These are phyloP conservation scores for Diprion similis DNA, from an alignment of 1,140 invertebrate genomes.

Conservation along the genomic window DNA sequence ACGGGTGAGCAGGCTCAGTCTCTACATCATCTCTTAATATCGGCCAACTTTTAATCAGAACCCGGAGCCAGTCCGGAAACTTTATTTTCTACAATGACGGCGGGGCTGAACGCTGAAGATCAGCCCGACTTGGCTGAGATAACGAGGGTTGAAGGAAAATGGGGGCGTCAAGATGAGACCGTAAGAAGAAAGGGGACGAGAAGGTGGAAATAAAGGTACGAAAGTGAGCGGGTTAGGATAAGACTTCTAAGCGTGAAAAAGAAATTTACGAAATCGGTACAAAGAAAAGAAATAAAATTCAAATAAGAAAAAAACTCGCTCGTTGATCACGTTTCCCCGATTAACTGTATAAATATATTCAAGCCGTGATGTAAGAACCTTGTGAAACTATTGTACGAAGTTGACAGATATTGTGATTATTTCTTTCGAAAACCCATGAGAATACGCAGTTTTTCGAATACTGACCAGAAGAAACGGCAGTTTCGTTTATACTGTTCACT, in stretches of 20 bases:
- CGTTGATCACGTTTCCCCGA: neutral
- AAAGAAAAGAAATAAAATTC: neutral
- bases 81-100: conserved; percentile 41
- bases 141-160: conserved; percentile 13
- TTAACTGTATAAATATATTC: neutral
- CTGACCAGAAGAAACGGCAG: too few species aligned
- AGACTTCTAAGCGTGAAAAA: neutral
- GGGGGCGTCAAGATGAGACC: neutral
- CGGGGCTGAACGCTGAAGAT: conserved; percentile 34
- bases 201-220: neutral
- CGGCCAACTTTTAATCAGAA: conserved; percentile 44
- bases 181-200: neutral
- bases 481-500: neutral
- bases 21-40: conserved; percentile 38
- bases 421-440: neutral
- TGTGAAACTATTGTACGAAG: too few species aligned
- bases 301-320: neutral
- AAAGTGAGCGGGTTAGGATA: neutral
- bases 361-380: neutral
- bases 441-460: too few species aligned
- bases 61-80: conserved; percentile 21
- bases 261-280: neutral
- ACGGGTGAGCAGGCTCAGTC: conserved; percentile 4
- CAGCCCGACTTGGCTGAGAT: conserved; percentile 17
- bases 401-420: neutral